Base-by-base conservation (phyloP, 2,113 vertebrate species). In the Corvus cornix region DNA sequence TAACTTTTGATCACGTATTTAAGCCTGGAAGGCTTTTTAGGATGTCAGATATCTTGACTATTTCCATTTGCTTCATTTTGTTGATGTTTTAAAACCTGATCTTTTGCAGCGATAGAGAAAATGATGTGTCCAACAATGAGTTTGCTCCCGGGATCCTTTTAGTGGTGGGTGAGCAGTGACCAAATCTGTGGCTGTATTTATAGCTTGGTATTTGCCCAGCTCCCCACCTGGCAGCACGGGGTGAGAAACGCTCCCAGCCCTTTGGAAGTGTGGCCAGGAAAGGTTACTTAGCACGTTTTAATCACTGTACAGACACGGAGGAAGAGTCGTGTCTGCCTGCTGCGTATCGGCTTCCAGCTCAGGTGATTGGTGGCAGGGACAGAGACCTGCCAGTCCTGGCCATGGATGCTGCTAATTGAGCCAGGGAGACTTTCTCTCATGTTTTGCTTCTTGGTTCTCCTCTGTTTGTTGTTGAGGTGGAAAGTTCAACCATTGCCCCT, bases 251-350 rank as follows among this genome's bases (percentile, higher is more conserved):
- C 17, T 58, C 3, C 0, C n/a, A 22, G 46, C 7, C 51, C 24
- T 0, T 5, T 2, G 9, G 16, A 52, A 14, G 3, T 24, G 13
- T 2, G 30, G 64, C 46, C 78, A 62, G 60, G 46, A 62, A 11
- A 4, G 12, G 76, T 81, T n/a, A 0, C 43, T 48, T 19, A 14
- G 55, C 41, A 4, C 0, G 0, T 44, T 39, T 0, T 4, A 41
- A 18, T 81, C 20, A 3, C 46, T 28, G 55, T 11, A 15, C 9
- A 17, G 52, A 13, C 15, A 2, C 0, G 11, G 43, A 24, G 52
- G 22, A 26, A 41, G 27, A 8, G 3, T 24, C 1, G 2, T 23
- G 19, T 22, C 33, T 81, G 76, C 53, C 39, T 9, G 1, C 41
- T 35, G 4, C 0, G 0, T 28, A 5, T 64, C 7, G 0, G 7